These are phyloP conservation scores for Drosophila lutescens DNA, from an alignment of 2,888 invertebrate genomes.

Conservation along the genomic window DNA sequence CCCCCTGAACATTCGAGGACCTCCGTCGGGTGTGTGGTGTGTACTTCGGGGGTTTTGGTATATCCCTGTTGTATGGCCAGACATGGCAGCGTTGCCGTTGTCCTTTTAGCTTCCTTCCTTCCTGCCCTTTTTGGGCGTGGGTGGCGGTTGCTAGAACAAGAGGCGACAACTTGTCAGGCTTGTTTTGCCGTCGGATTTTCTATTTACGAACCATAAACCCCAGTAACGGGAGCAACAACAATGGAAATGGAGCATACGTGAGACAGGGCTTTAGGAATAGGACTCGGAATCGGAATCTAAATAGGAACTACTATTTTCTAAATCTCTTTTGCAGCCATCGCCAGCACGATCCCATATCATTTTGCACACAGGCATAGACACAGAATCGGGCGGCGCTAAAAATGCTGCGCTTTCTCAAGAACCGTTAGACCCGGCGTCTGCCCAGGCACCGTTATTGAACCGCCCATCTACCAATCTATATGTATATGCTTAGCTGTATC, in stretches of 20 bases:
- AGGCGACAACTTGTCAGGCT: conserved; percentile 46
- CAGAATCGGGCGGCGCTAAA: conserved; percentile 48
- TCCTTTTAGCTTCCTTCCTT: conserved; percentile 21
- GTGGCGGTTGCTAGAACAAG: conserved; percentile 49
- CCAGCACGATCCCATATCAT: conserved; percentile 49
- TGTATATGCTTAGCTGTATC: conserved; percentile 29
- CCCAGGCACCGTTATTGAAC: conserved; percentile 33
- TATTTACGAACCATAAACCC: conserved; percentile 27
- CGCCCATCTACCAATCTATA: conserved; percentile 54
- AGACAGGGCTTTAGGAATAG: conserved; percentile 13
- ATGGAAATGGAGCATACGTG: conserved; percentile 74
- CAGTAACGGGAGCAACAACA: conserved; percentile 36
- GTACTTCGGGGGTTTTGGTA: conserved; percentile 2
- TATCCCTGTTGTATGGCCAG: conserved; percentile 32
- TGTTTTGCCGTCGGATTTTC: conserved; percentile 39
- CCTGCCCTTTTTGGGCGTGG: neutral
- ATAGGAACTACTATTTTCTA: conserved; percentile 28
- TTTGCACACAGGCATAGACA: conserved; percentile 54
- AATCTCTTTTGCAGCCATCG: conserved; percentile 57
- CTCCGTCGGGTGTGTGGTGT: conserved; percentile 2
- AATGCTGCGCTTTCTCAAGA: conserved; percentile 73
- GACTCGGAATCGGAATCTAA: conserved; percentile 45
- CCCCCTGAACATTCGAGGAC: conserved; percentile 6
- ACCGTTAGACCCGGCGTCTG: conserved; percentile 57
- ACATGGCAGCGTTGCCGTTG: conserved; percentile 21